Percentiles rank a stretch among this genome's conserved stretches.
Evolutionary conservation across 2,888 invertebrate species (phyloP).

Genomic region (Teleogryllus oceanicus): DNA sequence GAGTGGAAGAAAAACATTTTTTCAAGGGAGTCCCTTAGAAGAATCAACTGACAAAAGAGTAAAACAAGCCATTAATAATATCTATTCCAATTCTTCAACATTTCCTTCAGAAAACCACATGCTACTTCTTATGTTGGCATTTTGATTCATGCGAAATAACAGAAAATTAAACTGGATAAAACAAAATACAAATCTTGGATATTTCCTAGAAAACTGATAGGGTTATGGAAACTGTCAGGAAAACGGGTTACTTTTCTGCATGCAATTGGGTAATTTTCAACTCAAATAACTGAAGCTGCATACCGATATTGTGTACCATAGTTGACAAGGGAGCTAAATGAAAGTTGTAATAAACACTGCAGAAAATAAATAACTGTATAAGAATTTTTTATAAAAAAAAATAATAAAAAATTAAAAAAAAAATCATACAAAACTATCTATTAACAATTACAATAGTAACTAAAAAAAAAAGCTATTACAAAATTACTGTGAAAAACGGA

Average conservation of each 20-base stretch:
- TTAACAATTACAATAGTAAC: too few species aligned
- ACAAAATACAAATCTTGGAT: not conserved
- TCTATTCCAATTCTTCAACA: too few species aligned
- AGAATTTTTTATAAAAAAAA: not conserved
- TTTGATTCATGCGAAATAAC: not conserved
- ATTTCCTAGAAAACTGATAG: too few species aligned
- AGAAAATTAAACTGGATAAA: not conserved
- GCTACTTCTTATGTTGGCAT: constrained; percentile 2
- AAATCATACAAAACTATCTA: too few species aligned
- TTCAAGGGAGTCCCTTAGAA: too few species aligned
- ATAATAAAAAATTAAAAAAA: not conserved
- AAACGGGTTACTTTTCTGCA: not conserved
- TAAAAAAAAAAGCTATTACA: too few species aligned
- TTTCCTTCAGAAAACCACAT: not conserved
- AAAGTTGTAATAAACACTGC: constrained; percentile 18
- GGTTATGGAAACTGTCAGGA: too few species aligned
- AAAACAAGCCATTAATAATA: too few species aligned
- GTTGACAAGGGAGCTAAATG: not conserved
- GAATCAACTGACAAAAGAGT: too few species aligned
- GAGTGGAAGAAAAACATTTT: too few species aligned
- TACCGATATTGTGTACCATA: not conserved
- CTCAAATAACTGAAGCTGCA: not conserved
- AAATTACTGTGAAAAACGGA: too few species aligned
- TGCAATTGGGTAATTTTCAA: not conserved
- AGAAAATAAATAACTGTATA: constrained; percentile 4